phyloP scores from a whole-genome alignment of 2,888 invertebrate genomes.

The Neoascia interrupta region DNA sequence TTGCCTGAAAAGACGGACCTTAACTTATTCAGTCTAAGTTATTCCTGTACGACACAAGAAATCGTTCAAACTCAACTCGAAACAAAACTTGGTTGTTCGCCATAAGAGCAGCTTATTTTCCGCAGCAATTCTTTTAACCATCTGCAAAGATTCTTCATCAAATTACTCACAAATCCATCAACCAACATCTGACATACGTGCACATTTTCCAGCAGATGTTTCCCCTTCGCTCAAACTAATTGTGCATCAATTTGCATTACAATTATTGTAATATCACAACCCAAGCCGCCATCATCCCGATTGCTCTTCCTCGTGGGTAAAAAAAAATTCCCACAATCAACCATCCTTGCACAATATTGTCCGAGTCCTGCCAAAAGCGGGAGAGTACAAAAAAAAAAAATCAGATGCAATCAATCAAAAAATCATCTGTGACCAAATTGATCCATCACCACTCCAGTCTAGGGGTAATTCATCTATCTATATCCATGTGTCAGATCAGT shows the following conservation, averaged over 20 bases:
- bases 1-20: no score
- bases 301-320: neutral
- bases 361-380: neutral
- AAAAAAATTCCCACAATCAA: slow-evolving; percentile 32
- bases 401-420: slow-evolving; percentile 64
- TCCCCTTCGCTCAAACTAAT: slow-evolving; percentile 13
- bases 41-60: no score
- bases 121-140: no score
- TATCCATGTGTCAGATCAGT: slow-evolving; percentile 51
- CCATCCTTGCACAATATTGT: neutral
- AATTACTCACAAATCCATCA: no score
- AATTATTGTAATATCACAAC: slow-evolving; percentile 14
- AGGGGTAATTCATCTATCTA: slow-evolving; percentile 58
- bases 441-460: slow-evolving; percentile 52
- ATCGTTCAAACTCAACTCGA: no score
- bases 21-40: no score
- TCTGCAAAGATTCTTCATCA: no score
- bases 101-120: no score
- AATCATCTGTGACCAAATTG: slow-evolving; percentile 69
- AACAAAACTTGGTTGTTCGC: no score
- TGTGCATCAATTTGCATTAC: slow-evolving; percentile 36
- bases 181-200: no score
- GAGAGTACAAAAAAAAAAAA: slow-evolving; percentile 10
- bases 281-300: slow-evolving; percentile 4
- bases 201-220: neutral